Base-by-base conservation (phyloP, 2,888 invertebrate species). In the Subacronicta megacephala region DNA sequence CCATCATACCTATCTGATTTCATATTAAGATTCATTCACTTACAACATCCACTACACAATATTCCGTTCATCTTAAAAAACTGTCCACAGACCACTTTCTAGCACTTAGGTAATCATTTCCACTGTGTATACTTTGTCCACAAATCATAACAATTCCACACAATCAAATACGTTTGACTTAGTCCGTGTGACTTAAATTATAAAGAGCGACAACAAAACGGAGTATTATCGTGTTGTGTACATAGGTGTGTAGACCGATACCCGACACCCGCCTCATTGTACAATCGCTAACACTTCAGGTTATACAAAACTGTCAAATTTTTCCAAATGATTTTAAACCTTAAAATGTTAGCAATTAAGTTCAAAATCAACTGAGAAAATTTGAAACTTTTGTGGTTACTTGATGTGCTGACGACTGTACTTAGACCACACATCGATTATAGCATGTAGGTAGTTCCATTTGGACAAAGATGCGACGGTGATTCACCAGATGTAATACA, bases 371-470 rank as follows among this genome's bases (percentile, higher is more conserved):
- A n/a, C n/a, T n/a, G n/a, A n/a, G n/a, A n/a, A n/a, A n/a, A n/a
- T n/a, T n/a, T n/a, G n/a, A n/a, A n/a, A n/a, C n/a, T n/a, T n/a
- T n/a, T n/a, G n/a, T n/a, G n/a, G n/a, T n/a, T n/a, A n/a, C n/a
- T n/a, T n/a, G n/a, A n/a, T n/a, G n/a, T n/a, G n/a, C n/a, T n/a
- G n/a, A n/a, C n/a, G n/a, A n/a, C n/a, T n/a, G n/a, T 76, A 60
- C 54, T 58, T 43, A 75, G 70, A 72, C 75, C 75, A 75, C 76
- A 75, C 76, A 75, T 46, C 71, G 60, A 71, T 75, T 75, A 71
- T 65, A 75, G 58, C 62, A 57, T 59, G 61, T 55, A 63, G 47
- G 52, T 53, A 56, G 60, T 64, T 57, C 69, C 56, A 60, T 75
- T 74, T 75, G 50, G 69, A 69, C 72, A 70, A 74, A 74, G 70